These are phyloP conservation scores for Pseudomyrmex concolor DNA, from an alignment of 1,140 invertebrate genomes.

Conservation along the genomic window DNA sequence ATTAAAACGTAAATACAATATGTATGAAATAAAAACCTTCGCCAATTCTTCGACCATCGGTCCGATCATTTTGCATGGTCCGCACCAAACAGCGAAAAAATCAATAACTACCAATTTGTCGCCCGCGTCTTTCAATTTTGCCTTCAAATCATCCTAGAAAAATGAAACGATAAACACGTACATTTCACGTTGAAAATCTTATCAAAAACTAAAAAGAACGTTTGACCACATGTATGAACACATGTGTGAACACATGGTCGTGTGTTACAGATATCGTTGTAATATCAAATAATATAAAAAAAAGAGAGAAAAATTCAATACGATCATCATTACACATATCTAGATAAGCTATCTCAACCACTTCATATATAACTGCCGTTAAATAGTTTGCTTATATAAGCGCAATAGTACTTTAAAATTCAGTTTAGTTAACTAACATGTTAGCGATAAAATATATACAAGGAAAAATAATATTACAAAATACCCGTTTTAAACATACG, in stretches of 20 bases:
- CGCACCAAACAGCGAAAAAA: constrained; percentile 94
- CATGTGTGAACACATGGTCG: too few relatives aligned
- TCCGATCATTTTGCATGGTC: constrained; percentile 96
- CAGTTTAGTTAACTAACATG: too few relatives aligned
- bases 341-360: neutral
- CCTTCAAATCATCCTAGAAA: constrained; percentile 90
- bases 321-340: neutral
- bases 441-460: too few relatives aligned
- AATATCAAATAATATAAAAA: neutral
- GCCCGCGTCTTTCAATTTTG: constrained; percentile 90
- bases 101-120: constrained; percentile 95
- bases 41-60: constrained; percentile 91
- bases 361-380: neutral
- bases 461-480: too few relatives aligned
- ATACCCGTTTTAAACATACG: too few relatives aligned
- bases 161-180: constrained; percentile 62
- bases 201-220: neutral
- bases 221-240: too few relatives aligned
- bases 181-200: neutral
- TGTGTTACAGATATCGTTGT: too few relatives aligned
- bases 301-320: neutral
- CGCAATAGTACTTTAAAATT: too few relatives aligned
- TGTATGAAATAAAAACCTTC: constrained; percentile 82
- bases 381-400: too few relatives aligned
- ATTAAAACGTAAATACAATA: constrained; percentile 29